Base-by-base conservation (phyloP, 2,888 invertebrate species). In the Vannuccia rotundouncinata region DNA sequence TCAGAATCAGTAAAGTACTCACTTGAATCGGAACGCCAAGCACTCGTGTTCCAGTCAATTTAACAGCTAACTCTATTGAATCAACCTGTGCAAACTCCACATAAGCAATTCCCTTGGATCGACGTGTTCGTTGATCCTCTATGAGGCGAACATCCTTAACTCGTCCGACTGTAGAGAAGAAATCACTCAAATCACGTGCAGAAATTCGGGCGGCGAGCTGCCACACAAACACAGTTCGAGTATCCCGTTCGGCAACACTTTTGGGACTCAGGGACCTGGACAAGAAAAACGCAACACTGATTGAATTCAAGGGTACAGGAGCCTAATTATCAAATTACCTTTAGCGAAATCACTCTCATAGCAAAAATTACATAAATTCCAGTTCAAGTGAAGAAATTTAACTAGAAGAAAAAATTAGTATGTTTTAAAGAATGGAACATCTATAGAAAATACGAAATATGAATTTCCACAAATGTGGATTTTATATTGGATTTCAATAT, bases 21-120 rank as follows among this genome's bases (percentile, higher is more conserved):
- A 77, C 77, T 22, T 81, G 81, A 82, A 99, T 95, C 29, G 99
- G 99, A 82, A 98, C 92, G 77, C 96, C 96, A 81, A 97, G 90
- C 82, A 99, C 83, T 17, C 84, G 78, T 17, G 85, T 82, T 27
- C 97, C 96, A 31, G 95, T 94, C 82, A 99, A 90, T 31, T 96
- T 98, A 83, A 99, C 89, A 28, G 97, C 98, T 90, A 97, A 90
- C 81, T 96, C 93, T 5, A 99, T 98, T 82, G 96, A 95, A 89
- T 97, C 97, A 0, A 95, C 94, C 90, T 98, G 97, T 88, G 93
- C 93, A 87, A 99, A 99, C 89, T 99, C 99, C 82, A 99, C 95
- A 87, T 99, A 99, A n/a, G 98, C 95, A 85, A 99, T 98, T 74
- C 99, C 99, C 89, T 99, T 99, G 86, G 98, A 98, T 83, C 98